A percentile compares a stretch with the other conserved stretches of the same genome.
Evolutionary conservation across 2,113 vertebrate genomes (phyloP).

Genomic region (Paracyprichromis sp.): DNA sequence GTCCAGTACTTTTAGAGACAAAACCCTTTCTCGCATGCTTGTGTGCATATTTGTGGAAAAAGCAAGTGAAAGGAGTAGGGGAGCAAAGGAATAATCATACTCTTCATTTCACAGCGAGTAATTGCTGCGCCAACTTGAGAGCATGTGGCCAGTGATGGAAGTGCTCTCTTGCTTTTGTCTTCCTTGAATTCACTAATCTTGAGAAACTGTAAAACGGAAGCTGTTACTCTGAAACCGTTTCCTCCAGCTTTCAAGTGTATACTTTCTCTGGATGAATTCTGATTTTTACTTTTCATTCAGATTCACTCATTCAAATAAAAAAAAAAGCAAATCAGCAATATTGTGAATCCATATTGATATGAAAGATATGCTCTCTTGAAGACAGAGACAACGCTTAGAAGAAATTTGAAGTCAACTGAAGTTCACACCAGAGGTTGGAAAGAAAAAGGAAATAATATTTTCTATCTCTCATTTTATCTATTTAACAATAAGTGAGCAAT

Average conservation of each 20-base stretch:
- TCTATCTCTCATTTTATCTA: neutral
- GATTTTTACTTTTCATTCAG: neutral
- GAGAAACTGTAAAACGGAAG: neutral
- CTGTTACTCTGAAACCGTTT: neutral
- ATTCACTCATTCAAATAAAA: neutral
- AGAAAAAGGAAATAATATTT: neutral
- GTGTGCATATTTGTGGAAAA: neutral
- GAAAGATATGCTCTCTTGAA: neutral
- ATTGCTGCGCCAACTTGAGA: neutral
- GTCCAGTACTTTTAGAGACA: neutral
- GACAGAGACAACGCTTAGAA: neutral
- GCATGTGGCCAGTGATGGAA: neutral
- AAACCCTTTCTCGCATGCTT: neutral
- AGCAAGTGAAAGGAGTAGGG: neutral
- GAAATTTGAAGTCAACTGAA: neutral
- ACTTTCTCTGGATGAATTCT: neutral
- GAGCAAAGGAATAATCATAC: neutral
- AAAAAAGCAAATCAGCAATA: neutral
- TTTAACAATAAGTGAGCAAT: neutral
- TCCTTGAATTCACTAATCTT: neutral
- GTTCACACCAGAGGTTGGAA: neutral
- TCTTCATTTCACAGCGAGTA: constrained; percentile 1
- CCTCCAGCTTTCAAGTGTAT: neutral
- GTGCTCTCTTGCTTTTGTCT: neutral
- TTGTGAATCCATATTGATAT: neutral